Evolutionary conservation across 37 sponge, comb jelly and placozoan species (phyloP), one percentile per base, ranked within the genome.

Genomic region (Ephydatia muelleri): DNA sequence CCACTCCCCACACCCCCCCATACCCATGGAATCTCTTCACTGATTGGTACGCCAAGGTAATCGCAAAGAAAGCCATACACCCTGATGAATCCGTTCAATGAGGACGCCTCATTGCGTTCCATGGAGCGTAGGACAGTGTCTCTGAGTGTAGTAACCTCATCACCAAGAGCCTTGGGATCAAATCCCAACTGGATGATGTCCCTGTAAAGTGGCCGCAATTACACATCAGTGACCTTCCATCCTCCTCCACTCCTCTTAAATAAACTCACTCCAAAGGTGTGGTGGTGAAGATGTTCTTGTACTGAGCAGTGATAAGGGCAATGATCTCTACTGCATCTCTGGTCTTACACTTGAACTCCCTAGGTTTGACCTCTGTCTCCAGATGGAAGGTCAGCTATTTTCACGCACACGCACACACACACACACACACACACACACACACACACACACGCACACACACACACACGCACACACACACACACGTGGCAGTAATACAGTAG

Each of bases 21-120:
- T 65, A 93, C 94, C 88, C 91, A 90, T 2, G 91, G 65, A 12
- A 90, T 80, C 28, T 90, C 91, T 25, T 81, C 81, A 39, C 72
- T 84, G 81, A 84, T 84, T 0, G 81, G 85, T 9, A 87, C 74
- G 1, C 81, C 81, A 65, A 91, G 82, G 49, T 70, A 82, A 66
- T 88, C 88, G 47, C 88, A 88, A 39, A 90, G 84, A 70, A 94
- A 94, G 73, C 82, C 94, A 36, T 94, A 94, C 5, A 83, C 64
- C 38, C 86, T 94, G 65, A 94, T 75, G 68, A 90, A 94, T 35
- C 94, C 91, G 0, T 81, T 57, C 16, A 90, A 43, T 22, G 85
- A 79, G 35, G 83, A 68, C n/a, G 79, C 72, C 43, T 94, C 94
- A 4, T 70, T 73, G 34, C 81, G 84, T 0, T 87, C 85, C 94